phyloP scores from a whole-genome alignment of 1,140 invertebrate species.

The Hyposmocoma kahamanoa region DNA sequence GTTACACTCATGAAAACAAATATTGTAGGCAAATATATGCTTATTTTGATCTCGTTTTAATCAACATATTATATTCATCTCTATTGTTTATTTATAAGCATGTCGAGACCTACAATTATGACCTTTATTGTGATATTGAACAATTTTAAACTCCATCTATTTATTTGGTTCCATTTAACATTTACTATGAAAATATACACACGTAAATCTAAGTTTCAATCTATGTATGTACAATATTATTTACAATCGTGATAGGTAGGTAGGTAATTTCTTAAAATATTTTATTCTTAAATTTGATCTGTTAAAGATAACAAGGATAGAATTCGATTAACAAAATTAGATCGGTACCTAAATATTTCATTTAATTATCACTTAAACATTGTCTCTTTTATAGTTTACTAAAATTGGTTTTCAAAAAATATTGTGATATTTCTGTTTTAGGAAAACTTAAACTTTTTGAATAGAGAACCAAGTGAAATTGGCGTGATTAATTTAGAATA shows the following conservation, averaged over 20 bases:
- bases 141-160: conserved; percentile 15
- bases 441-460: too few relatives aligned
- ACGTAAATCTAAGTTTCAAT: conserved; percentile 45
- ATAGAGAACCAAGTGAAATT: too few relatives aligned
- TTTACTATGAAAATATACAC: conserved; percentile 70
- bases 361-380: too few relatives aligned
- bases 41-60: conserved; percentile 22
- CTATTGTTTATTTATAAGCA: conserved; percentile 14
- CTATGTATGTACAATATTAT: conserved; percentile 18
- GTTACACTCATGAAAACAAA: too few relatives aligned
- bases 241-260: neutral
- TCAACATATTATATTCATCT: conserved; percentile 27
- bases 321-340: too few relatives aligned
- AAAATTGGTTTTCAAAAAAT: too few relatives aligned
- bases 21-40: too few relatives aligned
- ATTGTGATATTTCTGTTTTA: too few relatives aligned
- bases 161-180: conserved; percentile 61
- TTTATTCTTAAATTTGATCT: conserved; percentile 13
- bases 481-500: too few relatives aligned
- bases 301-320: too few relatives aligned
- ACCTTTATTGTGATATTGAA: conserved; percentile 5
- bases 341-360: too few relatives aligned
- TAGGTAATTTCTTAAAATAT: conserved; percentile 32
- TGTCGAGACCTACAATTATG: conserved; percentile 4
- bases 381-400: too few relatives aligned